Evolutionary conservation across 2,888 invertebrate genomes (phyloP), one percentile per base, ranked within the genome.

Genomic region (Strigamia crassipes): DNA sequence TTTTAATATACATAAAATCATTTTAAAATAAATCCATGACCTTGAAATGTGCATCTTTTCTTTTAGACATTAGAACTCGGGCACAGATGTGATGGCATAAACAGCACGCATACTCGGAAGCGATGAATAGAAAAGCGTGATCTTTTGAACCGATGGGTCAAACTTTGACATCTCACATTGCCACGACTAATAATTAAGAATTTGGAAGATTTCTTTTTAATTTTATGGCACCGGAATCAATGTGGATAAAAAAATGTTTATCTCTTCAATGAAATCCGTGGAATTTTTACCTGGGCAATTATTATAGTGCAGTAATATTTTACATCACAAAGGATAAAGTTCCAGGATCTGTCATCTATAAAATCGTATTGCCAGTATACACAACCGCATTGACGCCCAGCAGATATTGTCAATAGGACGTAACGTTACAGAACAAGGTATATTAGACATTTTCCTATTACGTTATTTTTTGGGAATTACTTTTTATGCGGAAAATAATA

Each of bases 311-410:
- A 21, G n/a, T 66, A 66, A 66, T 23, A 66, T 46, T 46, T 46
- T 46, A 66, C 61, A 66, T 66, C 61, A 66, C 46, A 66, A 9
- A 66, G 61, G 61, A 66, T 66, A 66, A 66, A 12, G 61, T 66
- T 66, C 21, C 61, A 66, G 61, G 61, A 66, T 66, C 61, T 23
- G 61, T 66, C 61, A 66, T 23, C 61, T 66, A 66, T 66, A 66
- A 66, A 66, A 66, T 66, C 61, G 1, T 23, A 21, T 66, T 21
- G 18, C 21, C 23, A 66, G 12, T 66, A 23, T 66, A 66, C 46
- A 66, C 21, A 66, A 66, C 6, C 61, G 12, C 21, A n/a, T 46
- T 46, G 46, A 13, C 4, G 13, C 46, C n/a, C 46, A 46, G 46
- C 46, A 46, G n/a, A n/a, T 3, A 46, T 2, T 46, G 38, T 38